Base-by-base conservation (phyloP, 2,113 vertebrate genomes). In the Centrocercus urophasianus region DNA sequence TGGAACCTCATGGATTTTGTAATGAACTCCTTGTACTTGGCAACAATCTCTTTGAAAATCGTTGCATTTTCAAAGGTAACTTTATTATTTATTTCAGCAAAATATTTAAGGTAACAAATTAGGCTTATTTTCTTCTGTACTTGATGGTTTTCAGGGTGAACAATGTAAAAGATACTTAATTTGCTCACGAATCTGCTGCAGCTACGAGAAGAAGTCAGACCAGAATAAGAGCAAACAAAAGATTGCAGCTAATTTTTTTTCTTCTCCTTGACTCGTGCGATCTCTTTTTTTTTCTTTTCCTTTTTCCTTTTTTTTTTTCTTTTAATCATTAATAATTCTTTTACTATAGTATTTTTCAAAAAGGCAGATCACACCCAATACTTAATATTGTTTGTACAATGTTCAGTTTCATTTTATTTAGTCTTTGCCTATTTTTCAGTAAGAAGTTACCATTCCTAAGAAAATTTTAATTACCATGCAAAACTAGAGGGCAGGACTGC, bases 1-100 rank as follows among this genome's bases (percentile, higher is more conserved):
- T 99, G 99, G 99, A 99, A 99, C 87, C 98, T 99, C 42, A 99
- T 99, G 99, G 99, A 99, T 97, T 99, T 99, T 94, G 98, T 99
- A 78, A 99, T 99, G 99, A 99, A 99, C 95, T 98, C 99, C 69
- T 97, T 99, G 93, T 99, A 99, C 89, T 97, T 99, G 93, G 98
- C 99, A 94, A 99, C 99, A 83, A 99, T 99, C 93, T 98, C 99
- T 66, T 97, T 99, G 83, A 99, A 99, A 98, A 98, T 99, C 61
- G 98, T 99, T 89, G 99, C 99, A 27, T 99, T 98, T 97, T 88
- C 97, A 59, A 99, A 99, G 99, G 99, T 99, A 98, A 98, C 36
- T 92, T 59, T 8, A 50, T 2, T 9, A 77, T 61, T 69, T 56
- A 63, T n/a, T 4, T 60, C 6, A 64, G 9, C 7, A 76, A 63